A percentile compares a stretch with the other conserved stretches of the same genome.
Conservation (phyloP, 2,797 vertebrate species). For the Linurgus olivaceus region DNA sequence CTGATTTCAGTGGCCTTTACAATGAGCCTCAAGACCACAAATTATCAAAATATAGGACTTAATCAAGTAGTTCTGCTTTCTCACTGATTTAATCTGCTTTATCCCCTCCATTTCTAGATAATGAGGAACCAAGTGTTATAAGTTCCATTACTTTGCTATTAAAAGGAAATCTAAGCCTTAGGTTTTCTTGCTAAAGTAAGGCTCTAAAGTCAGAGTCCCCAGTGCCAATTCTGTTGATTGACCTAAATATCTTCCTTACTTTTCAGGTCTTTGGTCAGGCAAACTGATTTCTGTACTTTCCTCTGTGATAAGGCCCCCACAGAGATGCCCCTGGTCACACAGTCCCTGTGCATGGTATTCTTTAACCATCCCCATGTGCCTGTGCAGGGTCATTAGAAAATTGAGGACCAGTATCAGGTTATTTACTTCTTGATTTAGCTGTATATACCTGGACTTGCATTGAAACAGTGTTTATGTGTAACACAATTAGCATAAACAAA, state of each 20-base stretch:
- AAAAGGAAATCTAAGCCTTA: background rate
- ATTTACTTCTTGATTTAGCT: background rate
- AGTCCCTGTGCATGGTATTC: background rate
- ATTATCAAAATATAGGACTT: background rate
- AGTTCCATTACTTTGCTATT: background rate
- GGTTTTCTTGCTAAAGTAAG: background rate
- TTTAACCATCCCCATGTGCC: background rate
- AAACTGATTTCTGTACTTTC: conserved; percentile 61
- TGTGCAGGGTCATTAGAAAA: background rate
- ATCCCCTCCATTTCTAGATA: background rate
- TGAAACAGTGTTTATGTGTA: background rate
- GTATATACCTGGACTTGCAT: background rate
- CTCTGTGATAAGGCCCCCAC: conserved; percentile 9
- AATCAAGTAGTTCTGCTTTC: background rate
- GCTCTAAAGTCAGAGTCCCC: background rate
- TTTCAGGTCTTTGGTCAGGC: conserved; percentile 37
- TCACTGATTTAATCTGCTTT: background rate
- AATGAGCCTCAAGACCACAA: background rate
- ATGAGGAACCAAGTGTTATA: background rate
- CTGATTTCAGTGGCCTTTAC: background rate
- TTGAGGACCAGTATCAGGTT: background rate
- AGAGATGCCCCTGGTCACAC: conserved; percentile 21
- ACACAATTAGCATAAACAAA: background rate
- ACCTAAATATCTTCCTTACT: conserved; percentile 41
- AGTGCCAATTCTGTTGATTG: conserved; percentile 1